A percentile compares a stretch with the other conserved stretches of the same genome.
Conservation (phyloP, 2,797 vertebrate genomes). For the Muraenolepis orangiensis region DNA sequence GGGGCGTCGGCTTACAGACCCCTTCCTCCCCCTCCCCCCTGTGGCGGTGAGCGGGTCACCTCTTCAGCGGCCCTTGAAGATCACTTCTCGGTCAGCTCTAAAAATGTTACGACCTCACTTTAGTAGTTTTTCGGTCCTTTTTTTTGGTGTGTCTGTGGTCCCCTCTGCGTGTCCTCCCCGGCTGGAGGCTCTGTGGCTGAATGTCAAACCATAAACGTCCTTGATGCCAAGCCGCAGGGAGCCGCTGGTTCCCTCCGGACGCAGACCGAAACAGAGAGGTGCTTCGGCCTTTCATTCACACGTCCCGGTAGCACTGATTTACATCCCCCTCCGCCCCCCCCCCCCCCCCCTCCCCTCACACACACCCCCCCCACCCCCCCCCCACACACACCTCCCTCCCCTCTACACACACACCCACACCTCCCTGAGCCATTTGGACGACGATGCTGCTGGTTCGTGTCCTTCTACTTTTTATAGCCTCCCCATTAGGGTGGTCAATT, state of each 20-base stretch:
- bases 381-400: no score
- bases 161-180: conserved; percentile 35
- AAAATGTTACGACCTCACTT: no score
- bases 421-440: background rate
- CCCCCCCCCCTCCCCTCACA: background rate
- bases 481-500: conserved; percentile 66
- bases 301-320: conserved; percentile 54
- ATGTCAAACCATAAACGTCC: conserved; percentile 63
- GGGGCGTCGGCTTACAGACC: background rate
- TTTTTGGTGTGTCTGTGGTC: background rate
- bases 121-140: conserved; percentile 10
- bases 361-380: no score
- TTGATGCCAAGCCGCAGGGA: conserved; percentile 48
- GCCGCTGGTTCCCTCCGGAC: conserved; percentile 58
- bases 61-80: background rate
- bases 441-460: background rate
- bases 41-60: background rate
- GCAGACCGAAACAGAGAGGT: conserved; percentile 42
- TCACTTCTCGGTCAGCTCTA: conserved; percentile 14
- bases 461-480: conserved; percentile 52
- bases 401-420: background rate
- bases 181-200: conserved; percentile 36
- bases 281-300: conserved; percentile 39
- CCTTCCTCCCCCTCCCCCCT: background rate
- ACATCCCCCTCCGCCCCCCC: conserved; percentile 43